Evolutionary conservation across 2,888 invertebrate species (phyloP), one percentile per base, ranked within the genome.

Genomic region (Caradrina clavipalpis): DNA sequence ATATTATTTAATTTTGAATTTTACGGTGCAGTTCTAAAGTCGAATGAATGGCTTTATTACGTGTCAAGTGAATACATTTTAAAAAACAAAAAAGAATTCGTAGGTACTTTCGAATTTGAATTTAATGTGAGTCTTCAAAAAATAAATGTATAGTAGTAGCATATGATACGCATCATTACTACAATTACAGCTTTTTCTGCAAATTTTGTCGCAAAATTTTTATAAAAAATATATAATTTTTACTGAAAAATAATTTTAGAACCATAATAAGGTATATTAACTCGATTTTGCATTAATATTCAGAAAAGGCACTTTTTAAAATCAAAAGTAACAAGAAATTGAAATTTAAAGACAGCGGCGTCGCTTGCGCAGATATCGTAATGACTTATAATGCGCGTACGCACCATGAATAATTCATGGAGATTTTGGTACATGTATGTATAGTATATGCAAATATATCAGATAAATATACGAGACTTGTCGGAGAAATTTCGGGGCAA

Each of bases 321-420:
- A 76, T 76, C 63, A 78, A 80, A 85, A 78, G 71, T 83, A 63
- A 78, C 80, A 83, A 84, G 83, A 88, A 86, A 88, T 88, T 86
- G 84, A 88, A 88, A 88, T 85, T 86, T 87, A 84, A 87, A 86
- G 78, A 83, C 81, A 66, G 70, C 76, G 65, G 71, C 78, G 63
- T 65, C 70, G 79, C 72, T 73, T 72, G 76, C 82, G 78, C 78
- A 78, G 81, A 82, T 83, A 86, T 82, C 82, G 82, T 89, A 89
- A 89, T 89, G 87, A 85, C 81, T 81, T 84, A 82, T 88, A 89
- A 89, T 88, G 86, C 70, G 86, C 70, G 70, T 70, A 79, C 85
- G 87, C 82, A 68, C 55, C 69, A 83, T 88, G 89, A 88, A 89
- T 89, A 81, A 89, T 88, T 87, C 85, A 89, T 88, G 63, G 78